A percentile compares a stretch with the other conserved stretches of the same genome.
Evolutionary conservation across 1,140 invertebrate species (phyloP).

Genomic region (Ephestia elutella): DNA sequence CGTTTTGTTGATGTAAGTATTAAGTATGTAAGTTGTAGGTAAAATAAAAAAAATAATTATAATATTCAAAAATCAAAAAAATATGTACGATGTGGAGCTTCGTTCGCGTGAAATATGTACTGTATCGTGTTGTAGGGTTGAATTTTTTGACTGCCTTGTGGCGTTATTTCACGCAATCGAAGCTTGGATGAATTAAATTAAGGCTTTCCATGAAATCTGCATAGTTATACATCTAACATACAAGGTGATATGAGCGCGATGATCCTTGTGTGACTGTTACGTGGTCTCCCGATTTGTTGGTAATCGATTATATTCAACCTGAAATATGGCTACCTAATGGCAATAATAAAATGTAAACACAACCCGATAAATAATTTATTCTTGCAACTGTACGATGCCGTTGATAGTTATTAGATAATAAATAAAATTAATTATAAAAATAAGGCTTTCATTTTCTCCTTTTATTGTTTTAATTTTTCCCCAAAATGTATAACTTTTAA

Average conservation of each 20-base stretch:
- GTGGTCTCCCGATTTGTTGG: background rate
- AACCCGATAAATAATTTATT: constrained; percentile 55
- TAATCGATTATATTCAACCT: constrained; percentile 34
- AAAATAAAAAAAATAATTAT: constrained; percentile 40
- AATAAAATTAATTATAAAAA: constrained; percentile 70
- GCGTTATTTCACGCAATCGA: constrained; percentile 54
- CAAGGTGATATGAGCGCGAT: constrained; percentile 12
- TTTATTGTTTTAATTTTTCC: background rate
- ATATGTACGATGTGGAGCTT: constrained; percentile 55
- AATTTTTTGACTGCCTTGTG: constrained; percentile 12
- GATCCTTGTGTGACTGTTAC: background rate
- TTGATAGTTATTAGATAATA: constrained; percentile 69
- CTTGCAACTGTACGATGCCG: constrained; percentile 69
- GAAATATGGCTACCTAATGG: constrained; percentile 36
- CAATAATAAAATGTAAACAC: constrained; percentile 45
- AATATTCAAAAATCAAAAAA: constrained; percentile 42
- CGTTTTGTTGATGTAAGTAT: constrained; percentile 69
- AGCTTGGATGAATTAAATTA: constrained; percentile 52
- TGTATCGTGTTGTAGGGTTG: constrained; percentile 1
- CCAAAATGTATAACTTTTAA: no score
- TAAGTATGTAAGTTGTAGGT: constrained; percentile 69
- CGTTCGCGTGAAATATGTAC: constrained; percentile 49
- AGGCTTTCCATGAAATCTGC: constrained; percentile 63
- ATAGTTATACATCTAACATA: constrained; percentile 41
- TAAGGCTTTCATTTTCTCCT: constrained; percentile 15